Percentiles rank a stretch among this genome's conserved stretches.
phyloP scores from a whole-genome alignment of 92 coral and sea anemone genomes.

The Siderastrea siderea region DNA sequence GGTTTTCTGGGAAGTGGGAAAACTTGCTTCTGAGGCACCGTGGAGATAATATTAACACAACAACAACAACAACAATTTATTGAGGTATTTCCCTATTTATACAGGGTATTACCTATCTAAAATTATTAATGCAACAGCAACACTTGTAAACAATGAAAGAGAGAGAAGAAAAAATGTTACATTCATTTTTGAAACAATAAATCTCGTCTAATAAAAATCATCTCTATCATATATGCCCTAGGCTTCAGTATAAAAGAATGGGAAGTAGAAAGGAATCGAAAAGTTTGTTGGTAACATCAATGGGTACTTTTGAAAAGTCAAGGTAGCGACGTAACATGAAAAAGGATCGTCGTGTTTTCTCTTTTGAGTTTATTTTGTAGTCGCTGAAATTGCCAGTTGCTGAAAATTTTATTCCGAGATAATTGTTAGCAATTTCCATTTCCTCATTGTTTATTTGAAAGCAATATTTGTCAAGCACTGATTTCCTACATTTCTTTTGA shows the following conservation, averaged over 20 bases:
- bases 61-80: too few species aligned
- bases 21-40: too few species aligned
- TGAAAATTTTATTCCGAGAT: too few species aligned
- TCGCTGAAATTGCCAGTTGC: not conserved
- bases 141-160: too few species aligned
- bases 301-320: not conserved
- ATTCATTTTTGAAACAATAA: too few species aligned
- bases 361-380: not conserved
- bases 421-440: not conserved
- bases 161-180: too few species aligned
- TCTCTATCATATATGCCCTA: not conserved
- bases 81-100: too few species aligned
- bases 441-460: not conserved
- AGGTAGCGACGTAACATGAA: not conserved
- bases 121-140: too few species aligned
- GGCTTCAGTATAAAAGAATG: not conserved
- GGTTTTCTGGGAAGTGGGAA: too few species aligned
- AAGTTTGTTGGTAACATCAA: not conserved
- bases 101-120: too few species aligned
- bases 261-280: not conserved
- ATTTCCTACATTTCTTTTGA: not conserved
- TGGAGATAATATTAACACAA: too few species aligned
- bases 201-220: not conserved
- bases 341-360: not conserved
- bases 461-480: not conserved